Percentiles rank a stretch among this genome's conserved stretches.
Evolutionary conservation across 2,888 invertebrate genomes (phyloP).

Genomic region (Heliconius hortense): DNA sequence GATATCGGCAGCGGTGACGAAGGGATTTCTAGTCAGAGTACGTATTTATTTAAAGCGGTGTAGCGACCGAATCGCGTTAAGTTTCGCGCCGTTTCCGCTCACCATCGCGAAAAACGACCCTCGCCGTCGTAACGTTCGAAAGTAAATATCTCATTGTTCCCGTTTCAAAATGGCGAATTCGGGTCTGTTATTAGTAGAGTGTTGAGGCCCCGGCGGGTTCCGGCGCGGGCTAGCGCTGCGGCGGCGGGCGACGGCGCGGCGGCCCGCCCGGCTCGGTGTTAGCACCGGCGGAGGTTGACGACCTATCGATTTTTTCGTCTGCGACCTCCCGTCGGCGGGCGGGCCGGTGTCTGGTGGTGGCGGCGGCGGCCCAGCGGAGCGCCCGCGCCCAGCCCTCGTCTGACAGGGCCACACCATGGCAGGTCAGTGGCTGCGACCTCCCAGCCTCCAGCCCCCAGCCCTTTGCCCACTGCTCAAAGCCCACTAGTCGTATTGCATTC

Average conservation of each 20-base stretch:
- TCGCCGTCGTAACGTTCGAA: constrained; percentile 66
- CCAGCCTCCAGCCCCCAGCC: constrained; percentile 48
- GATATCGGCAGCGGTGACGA: constrained; percentile 91
- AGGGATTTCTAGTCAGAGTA: constrained; percentile 90
- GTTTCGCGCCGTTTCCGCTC: constrained; percentile 58
- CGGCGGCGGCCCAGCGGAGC: constrained; percentile 44
- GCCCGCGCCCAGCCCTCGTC: constrained; percentile 44
- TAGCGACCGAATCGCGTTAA: constrained; percentile 51
- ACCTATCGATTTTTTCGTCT: constrained; percentile 82
- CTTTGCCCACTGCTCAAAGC: constrained; percentile 31
- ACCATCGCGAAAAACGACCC: constrained; percentile 56
- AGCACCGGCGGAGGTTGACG: constrained; percentile 75
- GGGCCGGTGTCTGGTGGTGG: constrained; percentile 63
- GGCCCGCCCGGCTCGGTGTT: constrained; percentile 66
- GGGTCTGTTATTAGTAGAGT: constrained; percentile 56
- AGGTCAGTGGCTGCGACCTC: constrained; percentile 62
- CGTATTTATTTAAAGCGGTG: constrained; percentile 76
- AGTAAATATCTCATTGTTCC: constrained; percentile 81
- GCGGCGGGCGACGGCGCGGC: constrained; percentile 57
- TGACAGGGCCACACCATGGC: constrained; percentile 62
- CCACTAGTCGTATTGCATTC: constrained; percentile 21
- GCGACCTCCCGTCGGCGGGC: constrained; percentile 74
- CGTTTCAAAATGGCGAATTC: constrained; percentile 82
- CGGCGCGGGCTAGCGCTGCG: constrained; percentile 45
- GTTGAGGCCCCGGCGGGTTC: constrained; percentile 49